Conservation (phyloP, 2,797 vertebrate species). For the Enteromius unitaeniatus region DNA sequence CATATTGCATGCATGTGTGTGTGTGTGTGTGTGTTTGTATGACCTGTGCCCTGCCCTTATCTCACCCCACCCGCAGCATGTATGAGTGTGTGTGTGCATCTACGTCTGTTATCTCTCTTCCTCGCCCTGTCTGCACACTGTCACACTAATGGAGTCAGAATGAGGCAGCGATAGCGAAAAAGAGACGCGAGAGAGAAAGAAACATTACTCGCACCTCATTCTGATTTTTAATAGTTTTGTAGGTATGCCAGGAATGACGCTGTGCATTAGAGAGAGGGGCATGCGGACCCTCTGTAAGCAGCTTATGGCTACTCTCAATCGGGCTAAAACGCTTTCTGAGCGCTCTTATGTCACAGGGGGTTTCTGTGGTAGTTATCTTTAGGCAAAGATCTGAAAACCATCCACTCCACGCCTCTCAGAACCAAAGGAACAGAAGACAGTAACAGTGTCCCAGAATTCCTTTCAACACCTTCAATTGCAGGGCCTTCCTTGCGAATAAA, state of each 20-base stretch:
- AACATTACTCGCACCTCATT: constrained; percentile 76
- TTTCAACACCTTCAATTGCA: background rate
- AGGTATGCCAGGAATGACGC: constrained; percentile 79
- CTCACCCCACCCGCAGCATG: constrained; percentile 34
- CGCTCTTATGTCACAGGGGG: constrained; percentile 26
- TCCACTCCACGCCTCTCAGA: background rate
- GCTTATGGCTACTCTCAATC: constrained; percentile 44
- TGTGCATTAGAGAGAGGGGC: constrained; percentile 76
- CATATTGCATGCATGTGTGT: background rate
- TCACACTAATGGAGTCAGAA: constrained; percentile 81
- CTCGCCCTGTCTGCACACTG: constrained; percentile 80
- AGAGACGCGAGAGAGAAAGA: constrained; percentile 65
- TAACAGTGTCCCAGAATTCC: constrained; percentile 5
- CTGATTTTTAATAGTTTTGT: constrained; percentile 73
- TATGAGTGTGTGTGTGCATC: constrained; percentile 43
- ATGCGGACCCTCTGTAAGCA: constrained; percentile 68
- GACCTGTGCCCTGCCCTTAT: constrained; percentile 29
- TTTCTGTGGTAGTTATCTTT: constrained; percentile 21
- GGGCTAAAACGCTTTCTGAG: constrained; percentile 21
- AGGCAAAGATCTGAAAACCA: constrained; percentile 25
- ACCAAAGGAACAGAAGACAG: background rate
- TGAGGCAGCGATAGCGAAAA: constrained; percentile 60
- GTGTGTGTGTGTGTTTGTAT: constrained; percentile 28
- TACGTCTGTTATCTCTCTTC: constrained; percentile 79
- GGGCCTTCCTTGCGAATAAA: background rate